phyloP scores from a whole-genome alignment of 2,113 vertebrate species.

The Epinephelus lanceolatus region DNA sequence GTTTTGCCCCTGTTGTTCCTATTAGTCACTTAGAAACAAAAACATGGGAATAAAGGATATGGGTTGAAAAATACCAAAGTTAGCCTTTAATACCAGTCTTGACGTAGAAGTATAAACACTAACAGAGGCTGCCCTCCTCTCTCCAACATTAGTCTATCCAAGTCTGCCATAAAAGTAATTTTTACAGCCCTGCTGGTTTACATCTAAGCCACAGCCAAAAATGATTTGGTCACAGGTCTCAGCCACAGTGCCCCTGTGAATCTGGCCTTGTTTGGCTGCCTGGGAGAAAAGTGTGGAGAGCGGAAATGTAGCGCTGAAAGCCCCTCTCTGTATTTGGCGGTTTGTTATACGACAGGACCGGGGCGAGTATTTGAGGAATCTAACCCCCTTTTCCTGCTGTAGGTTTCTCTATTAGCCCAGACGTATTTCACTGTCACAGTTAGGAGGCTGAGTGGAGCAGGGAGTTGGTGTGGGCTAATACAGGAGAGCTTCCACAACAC shows the following conservation, averaged over 20 bases:
- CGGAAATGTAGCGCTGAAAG: constrained; percentile 71
- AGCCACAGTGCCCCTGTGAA: constrained; percentile 30
- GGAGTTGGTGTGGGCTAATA: constrained; percentile 41
- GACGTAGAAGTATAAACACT: not conserved
- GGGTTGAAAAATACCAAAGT: too few relatives aligned
- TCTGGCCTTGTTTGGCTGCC: constrained; percentile 49
- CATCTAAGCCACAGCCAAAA: constrained; percentile 30
- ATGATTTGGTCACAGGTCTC: constrained; percentile 42
- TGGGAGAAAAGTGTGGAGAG: constrained; percentile 31
- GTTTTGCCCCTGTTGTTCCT: too few relatives aligned
- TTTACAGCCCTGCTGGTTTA: constrained; percentile 14
- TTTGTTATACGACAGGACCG: constrained; percentile 64
- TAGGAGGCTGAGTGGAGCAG: constrained; percentile 36
- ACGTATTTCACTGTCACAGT: constrained; percentile 80
- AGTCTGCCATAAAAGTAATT: constrained; percentile 26
- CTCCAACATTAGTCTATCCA: not conserved
- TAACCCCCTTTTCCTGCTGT: constrained; percentile 70
- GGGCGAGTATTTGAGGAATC: constrained; percentile 69
- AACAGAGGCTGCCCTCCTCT: not conserved
- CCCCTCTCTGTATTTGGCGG: constrained; percentile 49
- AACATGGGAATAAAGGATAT: too few relatives aligned
- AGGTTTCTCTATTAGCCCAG: constrained; percentile 71
- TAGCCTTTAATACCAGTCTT: not conserved
- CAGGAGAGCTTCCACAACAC: constrained; percentile 44
- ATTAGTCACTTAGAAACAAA: too few relatives aligned